These are phyloP conservation scores for Nothoprocta pentlandii DNA, from an alignment of 2,113 vertebrate genomes.

Conservation along the genomic window DNA sequence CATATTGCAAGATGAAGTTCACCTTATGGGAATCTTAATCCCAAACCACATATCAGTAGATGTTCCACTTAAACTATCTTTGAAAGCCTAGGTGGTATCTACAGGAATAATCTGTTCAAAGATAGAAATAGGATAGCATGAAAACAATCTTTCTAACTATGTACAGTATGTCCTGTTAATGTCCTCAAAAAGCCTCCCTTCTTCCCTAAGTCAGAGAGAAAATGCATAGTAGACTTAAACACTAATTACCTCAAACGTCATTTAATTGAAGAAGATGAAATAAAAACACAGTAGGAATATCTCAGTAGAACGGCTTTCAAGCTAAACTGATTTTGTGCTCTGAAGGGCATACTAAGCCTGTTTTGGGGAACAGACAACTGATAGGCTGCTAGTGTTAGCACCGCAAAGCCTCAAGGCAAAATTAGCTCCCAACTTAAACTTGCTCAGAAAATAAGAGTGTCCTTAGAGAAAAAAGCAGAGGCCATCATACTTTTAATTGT, in stretches of 20 bases:
- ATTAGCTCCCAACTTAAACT: neutral
- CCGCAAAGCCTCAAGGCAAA: neutral
- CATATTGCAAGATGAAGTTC: neutral
- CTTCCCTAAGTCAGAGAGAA: neutral
- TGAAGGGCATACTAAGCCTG: neutral
- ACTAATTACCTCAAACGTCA: neutral
- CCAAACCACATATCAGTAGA: neutral
- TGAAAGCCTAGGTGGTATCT: neutral
- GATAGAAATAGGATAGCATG: neutral
- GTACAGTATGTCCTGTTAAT: neutral
- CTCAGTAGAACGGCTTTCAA: neutral
- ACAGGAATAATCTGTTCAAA: conserved; percentile 12
- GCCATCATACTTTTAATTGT: neutral
- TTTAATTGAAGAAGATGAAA: neutral
- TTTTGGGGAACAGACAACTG: neutral
- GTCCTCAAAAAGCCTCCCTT: neutral
- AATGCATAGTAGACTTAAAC: neutral
- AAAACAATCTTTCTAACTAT: neutral
- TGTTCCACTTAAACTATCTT: neutral
- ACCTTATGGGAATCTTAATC: conserved; percentile 15
- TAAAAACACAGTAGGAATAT: neutral
- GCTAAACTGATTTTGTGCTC: neutral
- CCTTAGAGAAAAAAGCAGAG: neutral
- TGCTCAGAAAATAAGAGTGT: neutral
- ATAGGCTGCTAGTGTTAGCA: neutral